Evolutionary conservation across 2,113 vertebrate genomes (phyloP), one percentile per base, ranked within the genome.

Genomic region (Chlamydotis undulata): DNA sequence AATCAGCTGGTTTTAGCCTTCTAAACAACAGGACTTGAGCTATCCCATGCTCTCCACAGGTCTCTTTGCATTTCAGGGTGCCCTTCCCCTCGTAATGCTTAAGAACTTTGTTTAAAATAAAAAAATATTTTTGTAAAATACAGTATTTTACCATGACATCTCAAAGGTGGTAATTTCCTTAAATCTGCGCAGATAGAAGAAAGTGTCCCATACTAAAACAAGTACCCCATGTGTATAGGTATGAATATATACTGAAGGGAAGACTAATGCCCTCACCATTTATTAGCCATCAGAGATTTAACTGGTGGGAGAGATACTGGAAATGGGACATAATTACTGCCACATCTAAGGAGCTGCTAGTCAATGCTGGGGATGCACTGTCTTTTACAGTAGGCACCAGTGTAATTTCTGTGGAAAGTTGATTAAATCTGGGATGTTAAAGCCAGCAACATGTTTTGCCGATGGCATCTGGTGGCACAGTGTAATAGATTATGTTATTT

Each of bases 401-500:
- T 78, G 80, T 65, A 26, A 68, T 89, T 88, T 86, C 83, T 39
- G 29, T 45, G 83, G 49, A 68, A 92, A 89, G 71, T 31, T 93
- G 89, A 80, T 90, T 81, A 75, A 90, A 60, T 37, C 61, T 81
- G 43, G 76, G 45, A 87, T 71, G 79, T 68, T 90, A 87, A 95
- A 96, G 33, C 39, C 70, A 78, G 68, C 69, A 83, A 87, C 3
- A 3, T 90, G 60, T 87, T 90, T 94, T 93, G 95, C 60, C 75
- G 83, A 68, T 89, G 92, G 90, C 90, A 86, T 68, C 79, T 92
- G 79, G 63, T 92, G 82, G 60, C 80, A 88, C 85, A 71, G 68
- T 92, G 79, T 92, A 93, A 96, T 88, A 93, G 93, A 90, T 87
- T 95, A 49, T 60, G 77, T 69, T 95, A 94, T 96, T 96, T 94